Conservation (phyloP, 2,113 vertebrate genomes). For the Psephotus haematonotus region DNA sequence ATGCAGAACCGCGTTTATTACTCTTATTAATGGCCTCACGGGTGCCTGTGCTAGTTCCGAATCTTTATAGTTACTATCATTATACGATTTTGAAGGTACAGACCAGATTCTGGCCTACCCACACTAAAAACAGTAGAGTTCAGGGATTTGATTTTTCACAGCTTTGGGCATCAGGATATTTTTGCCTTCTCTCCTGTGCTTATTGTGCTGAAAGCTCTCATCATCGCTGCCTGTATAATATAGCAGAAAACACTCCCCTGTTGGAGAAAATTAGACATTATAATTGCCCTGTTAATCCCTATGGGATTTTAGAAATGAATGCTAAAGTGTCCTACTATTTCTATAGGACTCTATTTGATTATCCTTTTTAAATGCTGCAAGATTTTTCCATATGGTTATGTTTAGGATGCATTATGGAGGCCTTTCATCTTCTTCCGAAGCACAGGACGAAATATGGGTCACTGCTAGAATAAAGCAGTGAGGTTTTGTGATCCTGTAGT, state of each 20-base stretch:
- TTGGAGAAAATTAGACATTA: neutral
- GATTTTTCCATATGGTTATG: slow-evolving; percentile 42
- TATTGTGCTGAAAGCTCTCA: neutral
- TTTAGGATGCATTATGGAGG: slow-evolving; percentile 41
- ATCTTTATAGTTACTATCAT: neutral
- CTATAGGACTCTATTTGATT: neutral
- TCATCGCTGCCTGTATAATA: neutral
- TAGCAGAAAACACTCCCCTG: neutral
- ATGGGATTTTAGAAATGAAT: neutral
- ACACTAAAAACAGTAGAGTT: neutral
- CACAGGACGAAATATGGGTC: slow-evolving; percentile 16
- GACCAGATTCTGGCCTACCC: neutral
- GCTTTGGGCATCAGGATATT: neutral
- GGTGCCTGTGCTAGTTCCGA: neutral
- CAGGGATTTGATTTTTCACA: neutral
- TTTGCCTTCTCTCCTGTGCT: neutral
- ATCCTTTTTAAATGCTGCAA: neutral
- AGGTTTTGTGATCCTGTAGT: neutral
- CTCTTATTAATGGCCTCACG: neutral
- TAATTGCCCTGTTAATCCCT: neutral
- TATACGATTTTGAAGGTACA: neutral
- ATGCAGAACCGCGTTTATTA: neutral
- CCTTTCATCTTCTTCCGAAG: slow-evolving; percentile 45
- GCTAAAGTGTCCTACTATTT: neutral
- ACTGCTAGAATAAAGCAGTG: neutral